Conservation (phyloP, 2,797 vertebrate genomes). For the Lycodopsis pacificus region DNA sequence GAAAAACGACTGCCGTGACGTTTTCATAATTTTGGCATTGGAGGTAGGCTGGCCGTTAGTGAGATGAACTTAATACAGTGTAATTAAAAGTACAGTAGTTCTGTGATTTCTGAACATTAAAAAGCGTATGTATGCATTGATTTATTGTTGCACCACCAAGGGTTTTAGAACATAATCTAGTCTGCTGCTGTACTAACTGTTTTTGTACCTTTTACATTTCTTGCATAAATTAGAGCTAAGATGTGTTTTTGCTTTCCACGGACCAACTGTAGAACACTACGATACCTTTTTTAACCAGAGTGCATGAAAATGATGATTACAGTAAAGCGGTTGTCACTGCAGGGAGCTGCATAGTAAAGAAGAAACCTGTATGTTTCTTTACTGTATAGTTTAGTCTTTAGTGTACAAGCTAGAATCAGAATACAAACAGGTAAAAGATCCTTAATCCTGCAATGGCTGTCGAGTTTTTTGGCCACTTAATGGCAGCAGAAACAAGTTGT, state of each 20-base stretch:
- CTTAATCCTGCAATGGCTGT: no score
- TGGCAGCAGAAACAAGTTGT: no score
- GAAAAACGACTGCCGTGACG: no score
- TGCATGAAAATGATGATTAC: not conserved
- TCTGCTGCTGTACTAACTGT: not conserved
- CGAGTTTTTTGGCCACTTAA: no score
- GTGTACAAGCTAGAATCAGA: not conserved
- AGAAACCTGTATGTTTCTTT: not conserved
- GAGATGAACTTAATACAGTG: not conserved
- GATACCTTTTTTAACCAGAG: not conserved
- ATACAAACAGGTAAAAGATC: no score
- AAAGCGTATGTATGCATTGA: no score
- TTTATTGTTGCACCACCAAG: slow-evolving; percentile 6
- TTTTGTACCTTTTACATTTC: not conserved
- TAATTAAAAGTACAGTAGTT: not conserved
- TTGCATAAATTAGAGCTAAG: not conserved
- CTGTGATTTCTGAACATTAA: not conserved
- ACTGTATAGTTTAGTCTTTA: not conserved
- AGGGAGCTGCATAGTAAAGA: not conserved
- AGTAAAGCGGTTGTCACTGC: not conserved
- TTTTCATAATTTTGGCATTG: no score
- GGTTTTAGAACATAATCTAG: not conserved
- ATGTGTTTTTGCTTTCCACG: not conserved
- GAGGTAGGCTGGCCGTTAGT: no score
- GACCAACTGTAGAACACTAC: slow-evolving; percentile 4